Evolutionary conservation across 2,113 vertebrate genomes (phyloP).

Genomic region (Myotis brandtii): DNA sequence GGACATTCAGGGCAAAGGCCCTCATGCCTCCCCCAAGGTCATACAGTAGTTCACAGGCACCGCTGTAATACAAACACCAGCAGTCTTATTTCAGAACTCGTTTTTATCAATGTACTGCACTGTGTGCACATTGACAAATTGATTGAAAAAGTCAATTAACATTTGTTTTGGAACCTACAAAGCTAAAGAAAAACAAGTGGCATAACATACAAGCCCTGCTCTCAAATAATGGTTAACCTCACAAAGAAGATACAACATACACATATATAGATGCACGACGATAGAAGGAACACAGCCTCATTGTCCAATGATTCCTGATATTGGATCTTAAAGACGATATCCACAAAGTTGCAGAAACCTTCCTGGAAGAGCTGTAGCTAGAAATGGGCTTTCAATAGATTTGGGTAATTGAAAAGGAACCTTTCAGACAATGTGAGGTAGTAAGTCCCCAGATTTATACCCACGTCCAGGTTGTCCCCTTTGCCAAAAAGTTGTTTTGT

Average conservation of each 20-base stretch:
- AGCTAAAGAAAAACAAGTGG: not conserved
- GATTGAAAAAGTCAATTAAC: not conserved
- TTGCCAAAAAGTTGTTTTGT: not conserved
- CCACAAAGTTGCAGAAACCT: not conserved
- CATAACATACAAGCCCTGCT: not conserved
- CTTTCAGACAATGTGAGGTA: not conserved
- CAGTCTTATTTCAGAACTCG: not conserved
- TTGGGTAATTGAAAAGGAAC: not conserved
- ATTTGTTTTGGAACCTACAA: not conserved
- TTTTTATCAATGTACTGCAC: not conserved
- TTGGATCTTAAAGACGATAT: not conserved
- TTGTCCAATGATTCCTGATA: not conserved
- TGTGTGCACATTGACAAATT: not conserved
- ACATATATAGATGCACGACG: not conserved
- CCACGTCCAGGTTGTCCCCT: no score
- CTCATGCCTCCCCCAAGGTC: not conserved
- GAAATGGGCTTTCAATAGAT: not conserved
- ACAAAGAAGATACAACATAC: not conserved
- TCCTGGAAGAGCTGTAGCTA: not conserved
- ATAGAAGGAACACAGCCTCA: not conserved
- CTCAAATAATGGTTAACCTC: not conserved
- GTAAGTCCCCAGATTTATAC: not conserved
- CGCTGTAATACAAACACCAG: not conserved
- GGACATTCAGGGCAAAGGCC: not conserved
- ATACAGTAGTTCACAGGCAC: not conserved